Evolutionary conservation across 2,797 vertebrate species (phyloP).

Genomic region (Poecilia picta): DNA sequence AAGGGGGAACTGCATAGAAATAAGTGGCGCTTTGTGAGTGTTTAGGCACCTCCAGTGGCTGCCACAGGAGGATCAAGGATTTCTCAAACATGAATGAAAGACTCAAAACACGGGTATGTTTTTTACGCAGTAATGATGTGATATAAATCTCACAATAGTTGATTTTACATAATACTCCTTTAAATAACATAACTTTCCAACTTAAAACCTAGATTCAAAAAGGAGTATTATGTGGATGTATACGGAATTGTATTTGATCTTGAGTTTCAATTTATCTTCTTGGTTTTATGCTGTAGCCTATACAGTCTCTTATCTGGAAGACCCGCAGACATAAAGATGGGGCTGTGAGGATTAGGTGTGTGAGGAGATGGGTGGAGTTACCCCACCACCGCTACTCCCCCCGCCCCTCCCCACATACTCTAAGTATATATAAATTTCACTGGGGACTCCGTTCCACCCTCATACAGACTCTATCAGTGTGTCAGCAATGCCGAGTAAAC

Average conservation of each 20-base stretch:
- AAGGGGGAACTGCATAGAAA: no score
- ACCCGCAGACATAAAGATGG: slow-evolving; percentile 16
- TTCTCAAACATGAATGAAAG: no score
- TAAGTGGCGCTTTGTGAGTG: no score
- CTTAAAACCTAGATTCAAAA: background rate
- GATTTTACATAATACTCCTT: background rate
- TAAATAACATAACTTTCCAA: background rate
- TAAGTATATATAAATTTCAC: slow-evolving; percentile 66
- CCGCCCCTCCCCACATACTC: background rate
- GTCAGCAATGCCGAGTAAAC: slow-evolving; percentile 81
- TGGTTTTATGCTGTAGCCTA: background rate
- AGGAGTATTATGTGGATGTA: background rate
- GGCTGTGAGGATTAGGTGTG: slow-evolving; percentile 3
- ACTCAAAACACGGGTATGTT: no score
- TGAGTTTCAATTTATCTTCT: background rate
- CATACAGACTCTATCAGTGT: slow-evolving; percentile 48
- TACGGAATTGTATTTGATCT: background rate
- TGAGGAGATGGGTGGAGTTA: slow-evolving; percentile 72
- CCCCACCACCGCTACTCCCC: slow-evolving; percentile 6
- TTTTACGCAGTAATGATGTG: no score
- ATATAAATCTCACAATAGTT: no score
- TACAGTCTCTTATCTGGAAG: background rate
- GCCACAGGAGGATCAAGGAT: no score
- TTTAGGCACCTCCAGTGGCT: no score
- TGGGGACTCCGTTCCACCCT: slow-evolving; percentile 6